Evolutionary conservation across 1,140 invertebrate genomes (phyloP).

Genomic region (Cecropterus lyciades): DNA sequence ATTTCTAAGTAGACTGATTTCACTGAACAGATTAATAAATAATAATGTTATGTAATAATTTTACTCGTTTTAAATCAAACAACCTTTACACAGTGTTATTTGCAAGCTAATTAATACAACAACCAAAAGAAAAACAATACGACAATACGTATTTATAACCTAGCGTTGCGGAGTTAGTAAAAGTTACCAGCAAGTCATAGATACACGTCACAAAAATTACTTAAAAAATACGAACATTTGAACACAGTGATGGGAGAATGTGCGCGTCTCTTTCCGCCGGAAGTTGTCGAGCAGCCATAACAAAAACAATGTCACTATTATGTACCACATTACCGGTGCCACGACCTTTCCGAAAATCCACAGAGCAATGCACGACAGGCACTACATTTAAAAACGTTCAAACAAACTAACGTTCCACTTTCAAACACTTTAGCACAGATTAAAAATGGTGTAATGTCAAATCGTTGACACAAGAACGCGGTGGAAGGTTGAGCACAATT

Average conservation of each 20-base stretch:
- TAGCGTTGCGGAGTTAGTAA: no score
- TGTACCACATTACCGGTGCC: conserved; percentile 61
- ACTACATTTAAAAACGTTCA: conserved; percentile 36
- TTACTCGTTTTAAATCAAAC: no score
- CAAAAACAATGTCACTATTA: conserved; percentile 66
- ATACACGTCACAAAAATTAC: conserved; percentile 5
- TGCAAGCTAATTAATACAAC: not conserved
- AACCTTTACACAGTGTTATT: no score
- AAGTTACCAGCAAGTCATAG: not conserved
- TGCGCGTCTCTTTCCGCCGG: conserved; percentile 61
- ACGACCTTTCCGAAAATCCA: conserved; percentile 51
- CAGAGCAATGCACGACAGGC: conserved; percentile 48
- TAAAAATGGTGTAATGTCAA: conserved; percentile 11
- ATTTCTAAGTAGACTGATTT: no score
- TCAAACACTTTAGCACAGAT: conserved; percentile 23
- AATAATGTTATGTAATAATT: no score
- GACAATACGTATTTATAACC: no score
- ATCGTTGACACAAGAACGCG: conserved; percentile 33
- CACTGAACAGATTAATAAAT: no score
- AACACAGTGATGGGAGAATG: conserved; percentile 59
- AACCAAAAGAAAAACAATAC: no score
- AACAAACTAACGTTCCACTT: conserved; percentile 19
- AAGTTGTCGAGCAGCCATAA: conserved; percentile 68
- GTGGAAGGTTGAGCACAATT: conserved; percentile 30
- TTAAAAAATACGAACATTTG: conserved; percentile 64